Percentiles rank a stretch among this genome's conserved stretches.
Conservation (phyloP, 1,140 invertebrate species). For the Hormaphis cornu region DNA sequence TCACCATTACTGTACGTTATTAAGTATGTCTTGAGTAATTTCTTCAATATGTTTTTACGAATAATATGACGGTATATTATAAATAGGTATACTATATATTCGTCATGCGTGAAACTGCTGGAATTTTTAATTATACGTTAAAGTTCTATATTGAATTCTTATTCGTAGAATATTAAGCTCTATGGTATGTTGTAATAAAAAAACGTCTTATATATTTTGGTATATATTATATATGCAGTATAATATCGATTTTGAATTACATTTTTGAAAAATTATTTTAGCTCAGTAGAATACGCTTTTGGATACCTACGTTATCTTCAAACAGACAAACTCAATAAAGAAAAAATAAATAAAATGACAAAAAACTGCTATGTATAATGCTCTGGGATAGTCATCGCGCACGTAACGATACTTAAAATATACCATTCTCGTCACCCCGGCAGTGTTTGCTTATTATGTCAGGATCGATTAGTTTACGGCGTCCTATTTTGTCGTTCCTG, state of each 20-base stretch:
- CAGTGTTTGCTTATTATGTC: neutral
- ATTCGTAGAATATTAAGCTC: neutral
- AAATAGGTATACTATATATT: neutral
- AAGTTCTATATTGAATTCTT: neutral
- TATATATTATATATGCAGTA: too few relatives aligned
- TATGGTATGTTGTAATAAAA: neutral
- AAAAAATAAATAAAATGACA: neutral
- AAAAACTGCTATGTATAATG: neutral
- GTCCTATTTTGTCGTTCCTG: neutral
- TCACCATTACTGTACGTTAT: too few relatives aligned
- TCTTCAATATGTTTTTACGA: neutral
- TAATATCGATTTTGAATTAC: too few relatives aligned
- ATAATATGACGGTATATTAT: too few relatives aligned
- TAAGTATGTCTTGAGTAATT: too few relatives aligned
- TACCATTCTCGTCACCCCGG: neutral
- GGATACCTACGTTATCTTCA: neutral
- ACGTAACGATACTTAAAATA: conserved; percentile 2
- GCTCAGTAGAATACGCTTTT: neutral
- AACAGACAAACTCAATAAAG: neutral
- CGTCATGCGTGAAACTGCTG: too few relatives aligned
- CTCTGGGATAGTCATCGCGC: neutral
- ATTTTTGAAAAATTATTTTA: too few relatives aligned
- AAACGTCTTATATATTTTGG: neutral
- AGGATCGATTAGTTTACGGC: neutral
- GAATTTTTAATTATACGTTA: conserved; percentile 6